Evolutionary conservation across 2,888 invertebrate genomes (phyloP).

Genomic region (Phortica magna): DNA sequence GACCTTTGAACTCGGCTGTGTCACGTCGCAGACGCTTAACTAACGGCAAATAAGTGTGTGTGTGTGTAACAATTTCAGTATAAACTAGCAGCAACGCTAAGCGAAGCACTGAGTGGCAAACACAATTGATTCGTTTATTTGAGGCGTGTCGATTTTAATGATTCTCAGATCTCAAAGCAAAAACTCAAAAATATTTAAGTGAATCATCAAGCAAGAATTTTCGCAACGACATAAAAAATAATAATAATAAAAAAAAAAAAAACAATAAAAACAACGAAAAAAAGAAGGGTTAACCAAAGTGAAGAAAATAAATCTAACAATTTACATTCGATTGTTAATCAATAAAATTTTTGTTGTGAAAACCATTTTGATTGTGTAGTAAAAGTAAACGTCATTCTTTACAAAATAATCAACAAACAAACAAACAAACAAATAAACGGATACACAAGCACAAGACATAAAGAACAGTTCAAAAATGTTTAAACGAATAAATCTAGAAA

Average conservation of each 20-base stretch:
- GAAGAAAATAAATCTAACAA: constrained; percentile 69
- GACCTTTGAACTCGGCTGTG: constrained; percentile 10
- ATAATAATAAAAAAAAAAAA: constrained; percentile 18
- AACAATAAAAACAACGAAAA: background rate
- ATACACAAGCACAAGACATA: background rate
- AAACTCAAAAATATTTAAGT: constrained; percentile 35
- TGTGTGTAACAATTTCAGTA: background rate
- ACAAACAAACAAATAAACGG: background rate
- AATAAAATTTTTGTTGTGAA: constrained; percentile 71
- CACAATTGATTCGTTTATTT: background rate
- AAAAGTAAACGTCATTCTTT: constrained; percentile 51
- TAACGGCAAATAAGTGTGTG: background rate
- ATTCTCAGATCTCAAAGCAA: background rate
- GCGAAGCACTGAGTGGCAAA: background rate
- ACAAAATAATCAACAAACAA: background rate
- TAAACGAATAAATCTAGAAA: background rate
- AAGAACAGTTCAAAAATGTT: background rate
- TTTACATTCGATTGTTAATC: constrained; percentile 71
- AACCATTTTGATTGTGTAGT: constrained; percentile 70
- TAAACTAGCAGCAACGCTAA: background rate
- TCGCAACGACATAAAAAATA: constrained; percentile 36
- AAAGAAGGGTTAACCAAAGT: background rate
- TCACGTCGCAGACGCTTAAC: background rate
- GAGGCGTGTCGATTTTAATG: background rate
- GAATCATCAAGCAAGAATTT: constrained; percentile 60